Evolutionary conservation across 2,797 vertebrate species (phyloP), one percentile per base, ranked within the genome.

Genomic region (Philypnodon macrostomus): DNA sequence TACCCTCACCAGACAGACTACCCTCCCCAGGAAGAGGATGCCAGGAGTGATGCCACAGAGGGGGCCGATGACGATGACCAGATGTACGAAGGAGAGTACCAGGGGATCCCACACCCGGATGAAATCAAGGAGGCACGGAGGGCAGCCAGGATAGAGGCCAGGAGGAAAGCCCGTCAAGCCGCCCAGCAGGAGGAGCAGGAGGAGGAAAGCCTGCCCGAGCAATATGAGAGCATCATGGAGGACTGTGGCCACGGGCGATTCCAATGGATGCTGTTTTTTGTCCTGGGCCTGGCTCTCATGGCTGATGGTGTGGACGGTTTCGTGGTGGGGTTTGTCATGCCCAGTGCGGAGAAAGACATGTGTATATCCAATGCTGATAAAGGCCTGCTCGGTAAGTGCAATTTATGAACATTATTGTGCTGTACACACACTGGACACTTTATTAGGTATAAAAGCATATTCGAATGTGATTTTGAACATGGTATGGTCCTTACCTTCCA

Each of bases 291-390:
- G 84, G 94, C 95, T 0, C 86, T 99, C 32, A 99, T 98, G 96
- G 95, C 96, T 0, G 96, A 99, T 2, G 96, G 96, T 0, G 96
- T 98, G 55, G 96, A 99, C 41, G 90, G 96, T 33, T 98, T 95
- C 5, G 95, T 98, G 78, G 96, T 98, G 70, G 92, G 93, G 58
- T 98, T 99, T 52, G 95, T 93, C 38, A 70, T 99, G 67, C 96
- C 96, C 57, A 98, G 95, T 19, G 96, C 96, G 0, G 96, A 99
- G 85, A 97, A 97, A 73, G 96, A 98, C 77, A 98, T 99, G 95
- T 99, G 96, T 73, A 92, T 98, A 75, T 92, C 95, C 68, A 95
- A 93, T 31, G 91, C 95, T 1, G 92, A 95, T 90, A 98, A 98
- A 84, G 95, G 96, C 41, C 84, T 97, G 91, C 85, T 99, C 53